Percentiles rank a stretch among this genome's conserved stretches.
These are phyloP conservation scores for Gracilinanus agilis DNA, from an alignment of 2,113 vertebrate species.

Conservation along the genomic window DNA sequence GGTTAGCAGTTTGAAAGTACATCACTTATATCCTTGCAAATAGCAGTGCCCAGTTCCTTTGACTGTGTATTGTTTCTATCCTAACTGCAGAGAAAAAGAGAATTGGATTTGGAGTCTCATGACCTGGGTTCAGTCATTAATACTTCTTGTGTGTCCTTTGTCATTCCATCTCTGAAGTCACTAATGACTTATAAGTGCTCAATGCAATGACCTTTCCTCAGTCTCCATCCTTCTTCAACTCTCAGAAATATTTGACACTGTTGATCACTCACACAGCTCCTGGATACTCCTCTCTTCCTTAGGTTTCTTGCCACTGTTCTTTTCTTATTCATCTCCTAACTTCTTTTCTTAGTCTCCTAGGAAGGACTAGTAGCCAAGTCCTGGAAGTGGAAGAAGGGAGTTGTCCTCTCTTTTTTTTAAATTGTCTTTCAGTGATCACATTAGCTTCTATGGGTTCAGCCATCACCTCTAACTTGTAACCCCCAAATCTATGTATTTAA, in stretches of 20 bases:
- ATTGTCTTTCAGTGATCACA: not conserved
- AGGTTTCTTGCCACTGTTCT: not conserved
- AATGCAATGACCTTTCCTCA: not conserved
- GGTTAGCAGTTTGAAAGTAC: no score
- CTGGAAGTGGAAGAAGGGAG: not conserved
- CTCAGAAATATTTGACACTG: not conserved
- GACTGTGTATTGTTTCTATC: not conserved
- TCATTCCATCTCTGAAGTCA: not conserved
- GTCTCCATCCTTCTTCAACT: not conserved
- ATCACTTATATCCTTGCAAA: not conserved
- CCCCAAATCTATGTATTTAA: not conserved
- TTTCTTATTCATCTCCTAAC: not conserved
- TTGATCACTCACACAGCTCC: not conserved
- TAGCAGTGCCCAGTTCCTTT: not conserved
- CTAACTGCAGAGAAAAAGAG: not conserved
- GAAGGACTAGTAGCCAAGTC: not conserved
- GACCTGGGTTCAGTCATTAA: not conserved
- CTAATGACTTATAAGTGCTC: not conserved
- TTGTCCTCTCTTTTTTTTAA: not conserved
- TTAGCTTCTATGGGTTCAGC: not conserved
- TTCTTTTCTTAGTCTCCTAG: not conserved
- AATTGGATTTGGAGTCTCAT: not conserved
- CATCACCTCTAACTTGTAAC: not conserved
- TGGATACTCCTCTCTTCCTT: not conserved
- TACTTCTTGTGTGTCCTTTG: not conserved